Evolutionary conservation across 2,797 vertebrate species (phyloP).

Genomic region (Pangasius larnaudii): DNA sequence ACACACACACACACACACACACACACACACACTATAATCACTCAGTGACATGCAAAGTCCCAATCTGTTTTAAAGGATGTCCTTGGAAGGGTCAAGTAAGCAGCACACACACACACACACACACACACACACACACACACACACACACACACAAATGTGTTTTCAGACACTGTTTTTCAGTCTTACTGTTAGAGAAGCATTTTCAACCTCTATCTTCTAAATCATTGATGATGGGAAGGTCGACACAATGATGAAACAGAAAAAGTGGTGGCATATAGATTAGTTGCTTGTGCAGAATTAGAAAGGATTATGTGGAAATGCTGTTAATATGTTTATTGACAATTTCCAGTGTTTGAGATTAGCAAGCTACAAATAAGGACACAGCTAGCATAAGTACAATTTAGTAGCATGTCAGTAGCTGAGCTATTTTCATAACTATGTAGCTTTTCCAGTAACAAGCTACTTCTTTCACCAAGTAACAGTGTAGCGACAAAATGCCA

Average conservation of each 20-base stretch:
- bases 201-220: not conserved
- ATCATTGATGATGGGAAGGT: not conserved
- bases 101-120: not conserved
- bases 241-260: not conserved
- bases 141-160: not conserved
- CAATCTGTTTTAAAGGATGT: constrained; percentile 21
- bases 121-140: not conserved
- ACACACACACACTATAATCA: not conserved
- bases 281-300: not conserved
- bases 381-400: not conserved
- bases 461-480: not conserved
- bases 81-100: constrained; percentile 36
- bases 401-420: not conserved
- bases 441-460: not conserved
- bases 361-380: not conserved
- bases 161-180: not conserved
- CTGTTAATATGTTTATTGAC: not conserved
- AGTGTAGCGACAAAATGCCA: not conserved
- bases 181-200: not conserved
- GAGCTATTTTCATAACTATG: not conserved
- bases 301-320: not conserved
- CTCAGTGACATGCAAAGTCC: not conserved
- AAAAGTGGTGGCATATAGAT: not conserved
- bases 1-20: not conserved
- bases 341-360: not conserved